These are phyloP conservation scores for Chaetops frenatus DNA, from an alignment of 2,113 vertebrate species.

Conservation along the genomic window DNA sequence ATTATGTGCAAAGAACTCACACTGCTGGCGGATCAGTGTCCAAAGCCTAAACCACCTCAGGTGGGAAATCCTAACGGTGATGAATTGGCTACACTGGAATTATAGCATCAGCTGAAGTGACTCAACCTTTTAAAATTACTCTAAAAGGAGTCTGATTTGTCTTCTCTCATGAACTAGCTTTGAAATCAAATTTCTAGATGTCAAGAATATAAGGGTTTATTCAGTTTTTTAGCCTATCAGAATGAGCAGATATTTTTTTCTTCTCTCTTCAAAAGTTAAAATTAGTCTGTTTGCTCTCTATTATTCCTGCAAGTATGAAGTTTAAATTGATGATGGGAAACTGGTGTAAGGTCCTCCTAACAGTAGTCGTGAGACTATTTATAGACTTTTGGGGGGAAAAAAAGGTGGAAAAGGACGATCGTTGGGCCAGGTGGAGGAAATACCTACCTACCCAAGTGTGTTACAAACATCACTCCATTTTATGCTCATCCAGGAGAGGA, in stretches of 20 bases:
- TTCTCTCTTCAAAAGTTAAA: neutral
- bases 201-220: neutral
- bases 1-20: neutral
- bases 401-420: neutral
- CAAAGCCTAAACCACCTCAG: accelerated
- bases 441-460: accelerated
- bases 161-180: neutral
- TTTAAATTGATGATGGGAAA: neutral
- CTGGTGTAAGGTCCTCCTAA: neutral
- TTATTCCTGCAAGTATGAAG: neutral
- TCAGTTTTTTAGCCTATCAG: neutral
- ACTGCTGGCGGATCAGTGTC: neutral
- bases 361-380: neutral
- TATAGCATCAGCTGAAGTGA: neutral
- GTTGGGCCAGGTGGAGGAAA: neutral
- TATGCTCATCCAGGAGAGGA: accelerated
- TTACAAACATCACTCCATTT: neutral
- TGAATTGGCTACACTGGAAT: neutral
- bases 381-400: neutral
- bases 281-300: neutral
- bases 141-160: neutral
- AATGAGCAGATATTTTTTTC: neutral
- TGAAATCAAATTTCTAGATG: neutral
- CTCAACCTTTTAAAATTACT: neutral
- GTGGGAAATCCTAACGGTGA: accelerated